These are phyloP conservation scores for Coregonus clupeaformis DNA, from an alignment of 2,113 vertebrate species.

Conservation along the genomic window DNA sequence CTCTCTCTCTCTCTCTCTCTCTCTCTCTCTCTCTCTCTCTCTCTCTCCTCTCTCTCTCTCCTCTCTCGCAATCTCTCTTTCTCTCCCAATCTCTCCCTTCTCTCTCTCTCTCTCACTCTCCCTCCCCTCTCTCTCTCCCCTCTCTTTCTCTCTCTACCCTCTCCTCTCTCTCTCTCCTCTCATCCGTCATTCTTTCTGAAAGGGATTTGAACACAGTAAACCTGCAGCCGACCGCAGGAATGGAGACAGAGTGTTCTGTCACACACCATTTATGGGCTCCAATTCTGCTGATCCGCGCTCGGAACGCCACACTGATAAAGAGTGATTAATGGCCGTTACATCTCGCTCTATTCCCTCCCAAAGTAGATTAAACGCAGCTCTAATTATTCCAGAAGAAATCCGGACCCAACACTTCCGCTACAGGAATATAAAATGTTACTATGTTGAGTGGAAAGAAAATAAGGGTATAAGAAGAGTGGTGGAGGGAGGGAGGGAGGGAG, in stretches of 20 bases:
- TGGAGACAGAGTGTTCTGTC: constrained; percentile 75
- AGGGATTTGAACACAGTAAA: constrained; percentile 78
- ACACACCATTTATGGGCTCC: constrained; percentile 74
- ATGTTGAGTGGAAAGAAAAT: not conserved
- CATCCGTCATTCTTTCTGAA: constrained; percentile 75
- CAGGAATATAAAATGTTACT: constrained; percentile 32
- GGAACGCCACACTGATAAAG: constrained; percentile 75
- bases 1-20: no score
- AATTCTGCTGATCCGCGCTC: constrained; percentile 75
- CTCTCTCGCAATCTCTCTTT: no score
- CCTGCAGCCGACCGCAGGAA: constrained; percentile 70
- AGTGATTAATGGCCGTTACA: constrained; percentile 77
- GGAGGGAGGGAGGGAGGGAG: not conserved
- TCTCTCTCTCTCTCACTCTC: no score
- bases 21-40: no score
- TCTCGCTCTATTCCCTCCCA: constrained; percentile 62
- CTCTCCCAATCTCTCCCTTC: no score
- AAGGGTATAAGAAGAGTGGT: not conserved
- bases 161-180: constrained; percentile 26
- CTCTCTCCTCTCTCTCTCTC: no score
- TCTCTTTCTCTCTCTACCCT: no score
- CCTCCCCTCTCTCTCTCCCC: no score
- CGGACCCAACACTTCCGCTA: constrained; percentile 47
- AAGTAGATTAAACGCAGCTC: constrained; percentile 74
- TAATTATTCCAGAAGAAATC: constrained; percentile 71